A percentile compares a stretch with the other conserved stretches of the same genome.
These are phyloP conservation scores for Laticauda colubrina DNA, from an alignment of 2,113 vertebrate genomes.

Conservation along the genomic window DNA sequence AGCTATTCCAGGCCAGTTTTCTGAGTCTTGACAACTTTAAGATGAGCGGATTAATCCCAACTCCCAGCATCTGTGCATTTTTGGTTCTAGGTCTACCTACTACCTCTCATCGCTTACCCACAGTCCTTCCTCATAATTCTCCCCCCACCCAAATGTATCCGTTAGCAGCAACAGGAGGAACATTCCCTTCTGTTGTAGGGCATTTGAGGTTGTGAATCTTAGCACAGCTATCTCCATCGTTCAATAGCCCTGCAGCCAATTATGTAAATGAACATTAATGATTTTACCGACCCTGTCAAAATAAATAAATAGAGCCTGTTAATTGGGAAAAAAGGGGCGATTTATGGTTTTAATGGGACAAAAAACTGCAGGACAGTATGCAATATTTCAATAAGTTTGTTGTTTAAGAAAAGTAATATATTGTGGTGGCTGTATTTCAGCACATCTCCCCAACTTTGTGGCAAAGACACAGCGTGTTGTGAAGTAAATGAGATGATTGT, in stretches of 20 bases:
- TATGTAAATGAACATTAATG: conserved; percentile 29
- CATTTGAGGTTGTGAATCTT: not conserved
- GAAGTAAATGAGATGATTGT: conserved; percentile 46
- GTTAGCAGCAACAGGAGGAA: not conserved
- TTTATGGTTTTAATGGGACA: conserved; percentile 43
- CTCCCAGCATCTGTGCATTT: not conserved
- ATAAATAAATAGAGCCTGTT: conserved; percentile 44
- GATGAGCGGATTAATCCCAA: not conserved
- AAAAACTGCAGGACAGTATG: conserved; percentile 30
- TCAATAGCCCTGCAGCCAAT: not conserved
- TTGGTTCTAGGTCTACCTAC: not conserved
- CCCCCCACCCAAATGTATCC: not conserved
- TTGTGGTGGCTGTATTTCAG: conserved; percentile 26
- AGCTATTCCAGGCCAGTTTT: no score
- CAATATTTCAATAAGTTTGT: conserved; percentile 44
- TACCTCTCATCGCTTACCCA: not conserved
- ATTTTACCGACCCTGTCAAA: conserved; percentile 15
- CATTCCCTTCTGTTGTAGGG: not conserved
- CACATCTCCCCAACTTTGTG: conserved; percentile 37
- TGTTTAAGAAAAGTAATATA: conserved; percentile 40
- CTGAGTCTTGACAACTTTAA: no score
- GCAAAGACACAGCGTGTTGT: conserved; percentile 44
- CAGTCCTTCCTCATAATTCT: not conserved
- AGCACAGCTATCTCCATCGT: not conserved
- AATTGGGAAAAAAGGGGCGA: conserved; percentile 38